Base-by-base conservation (phyloP, 1,140 invertebrate species). In the Phenacoccus solenopsis region DNA sequence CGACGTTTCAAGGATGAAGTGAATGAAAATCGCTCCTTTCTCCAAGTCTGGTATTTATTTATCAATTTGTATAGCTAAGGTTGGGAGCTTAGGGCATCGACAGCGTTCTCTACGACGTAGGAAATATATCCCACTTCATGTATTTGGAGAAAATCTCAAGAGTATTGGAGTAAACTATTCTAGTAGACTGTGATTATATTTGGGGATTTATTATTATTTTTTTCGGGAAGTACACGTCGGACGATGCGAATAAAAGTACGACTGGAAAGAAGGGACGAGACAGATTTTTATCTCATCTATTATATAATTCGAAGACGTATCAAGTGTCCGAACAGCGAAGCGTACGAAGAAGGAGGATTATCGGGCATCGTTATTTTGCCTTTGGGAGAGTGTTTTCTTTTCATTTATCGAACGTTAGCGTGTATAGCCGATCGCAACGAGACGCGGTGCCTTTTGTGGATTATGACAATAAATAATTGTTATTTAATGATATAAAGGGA, bases 111-210 rank as follows among this genome's bases (percentile, higher is more conserved):
- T 7, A 32, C 30, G 30, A 32, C 13, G 13, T 32, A 32, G 13
- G 13, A n/a, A n/a, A n/a, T n/a, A n/a, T n/a, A n/a, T n/a, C n/a
- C n/a, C n/a, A n/a, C n/a, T n/a, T n/a, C n/a, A n/a, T n/a, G n/a
- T n/a, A n/a, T 10, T 4, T 9, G 21, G 20, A 59, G 20, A 59
- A 59, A 59, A 59, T 59, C 56, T 59, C 56, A 7, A 59, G 56
- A 59, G 56, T 59, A 59, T 59, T 59, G 20, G 20, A 59, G 56
- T 22, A 59, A 59, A 59, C 56, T 59, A 59, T 59, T 59, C 56
- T n/a, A 59, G 21, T 59, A 5, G 56, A 59, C 56, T 59, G 56
- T 22, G 56, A 59, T 59, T 59, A 59, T 59, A 59, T 59, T 59
- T 59, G 20, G 56, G 21, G 56, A 59, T 59, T 59, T 59, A 59